These are phyloP conservation scores for Petrosia ficiformis DNA, from an alignment of 37 sponge, comb jelly and placozoan species.

Conservation along the genomic window DNA sequence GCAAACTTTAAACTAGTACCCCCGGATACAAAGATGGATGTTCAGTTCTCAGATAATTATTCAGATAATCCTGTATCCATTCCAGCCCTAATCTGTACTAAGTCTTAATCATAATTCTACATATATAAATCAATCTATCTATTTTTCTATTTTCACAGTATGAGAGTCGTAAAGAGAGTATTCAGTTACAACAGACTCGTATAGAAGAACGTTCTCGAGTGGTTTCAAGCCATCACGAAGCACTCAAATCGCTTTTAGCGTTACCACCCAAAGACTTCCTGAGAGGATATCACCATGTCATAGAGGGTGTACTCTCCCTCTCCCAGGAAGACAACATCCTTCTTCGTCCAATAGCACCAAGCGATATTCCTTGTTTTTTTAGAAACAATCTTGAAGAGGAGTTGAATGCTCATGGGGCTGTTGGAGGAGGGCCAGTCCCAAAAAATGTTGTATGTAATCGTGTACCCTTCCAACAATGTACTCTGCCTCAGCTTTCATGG, in stretches of 20 bases:
- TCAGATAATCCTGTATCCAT: no score
- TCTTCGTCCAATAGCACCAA: conserved; percentile 13
- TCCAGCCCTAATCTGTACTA: no score
- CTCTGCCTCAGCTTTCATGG: conserved; percentile 52
- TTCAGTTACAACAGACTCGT: conserved; percentile 35
- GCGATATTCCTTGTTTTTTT: conserved; percentile 53
- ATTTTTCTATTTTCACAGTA: conserved; percentile 37
- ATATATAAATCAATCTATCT: no score
- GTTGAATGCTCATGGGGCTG: conserved; percentile 40
- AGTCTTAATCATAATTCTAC: no score
- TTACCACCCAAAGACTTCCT: conserved; percentile 49
- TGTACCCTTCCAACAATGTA: conserved; percentile 7
- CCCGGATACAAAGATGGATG: no score
- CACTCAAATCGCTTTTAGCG: conserved; percentile 20
- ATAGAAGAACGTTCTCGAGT: conserved; percentile 1
- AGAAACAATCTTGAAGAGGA: conserved; percentile 8
- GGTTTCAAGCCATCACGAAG: conserved; percentile 28
- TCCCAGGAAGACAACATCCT: conserved; percentile 39
- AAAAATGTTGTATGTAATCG: conserved; percentile 22
- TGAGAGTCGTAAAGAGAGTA: conserved; percentile 15
- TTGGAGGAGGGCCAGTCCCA: conserved; percentile 69
- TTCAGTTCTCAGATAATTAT: no score
- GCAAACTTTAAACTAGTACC: no score
- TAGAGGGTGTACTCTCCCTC: conserved; percentile 17
- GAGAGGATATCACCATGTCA: conserved; percentile 1